Evolutionary conservation across 2,113 vertebrate species (phyloP).

Genomic region (Ivindomyrus marchei): DNA sequence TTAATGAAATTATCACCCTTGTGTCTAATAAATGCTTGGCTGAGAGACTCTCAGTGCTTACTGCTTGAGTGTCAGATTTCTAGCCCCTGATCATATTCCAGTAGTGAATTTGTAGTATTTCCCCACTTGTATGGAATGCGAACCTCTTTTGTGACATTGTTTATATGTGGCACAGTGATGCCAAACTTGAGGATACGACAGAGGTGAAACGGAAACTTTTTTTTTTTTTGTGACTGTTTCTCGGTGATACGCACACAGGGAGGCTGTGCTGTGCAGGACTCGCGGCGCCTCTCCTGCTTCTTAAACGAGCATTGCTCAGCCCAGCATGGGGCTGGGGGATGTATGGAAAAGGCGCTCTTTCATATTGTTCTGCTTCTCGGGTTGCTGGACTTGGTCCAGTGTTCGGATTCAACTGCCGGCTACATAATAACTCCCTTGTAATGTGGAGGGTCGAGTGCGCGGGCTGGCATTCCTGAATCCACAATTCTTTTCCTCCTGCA

Average conservation of each 20-base stretch:
- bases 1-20: not conserved
- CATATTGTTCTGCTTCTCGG: slow-evolving; percentile 41
- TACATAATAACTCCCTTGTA: slow-evolving; percentile 47
- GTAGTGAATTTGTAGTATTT: not conserved
- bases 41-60: not conserved
- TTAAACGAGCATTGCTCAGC: not conserved
- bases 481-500: slow-evolving; percentile 38
- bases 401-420: slow-evolving; percentile 34
- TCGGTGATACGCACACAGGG: not conserved
- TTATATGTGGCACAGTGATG: not conserved
- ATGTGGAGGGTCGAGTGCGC: slow-evolving; percentile 32
- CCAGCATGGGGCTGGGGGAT: slow-evolving; percentile 24
- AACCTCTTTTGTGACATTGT: not conserved
- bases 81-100: not conserved
- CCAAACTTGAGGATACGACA: not conserved
- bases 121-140: not conserved
- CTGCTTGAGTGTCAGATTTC: not conserved
- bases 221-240: not conserved
- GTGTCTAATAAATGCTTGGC: not conserved
- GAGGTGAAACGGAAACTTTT: not conserved
- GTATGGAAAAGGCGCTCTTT: slow-evolving; percentile 40
- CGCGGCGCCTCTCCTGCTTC: not conserved
- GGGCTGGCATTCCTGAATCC: slow-evolving; percentile 47
- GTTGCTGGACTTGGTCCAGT: slow-evolving; percentile 32
- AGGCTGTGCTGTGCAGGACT: not conserved